These are phyloP conservation scores for Patella ulyssiponensis DNA, from an alignment of 2,888 invertebrate species.

Conservation along the genomic window DNA sequence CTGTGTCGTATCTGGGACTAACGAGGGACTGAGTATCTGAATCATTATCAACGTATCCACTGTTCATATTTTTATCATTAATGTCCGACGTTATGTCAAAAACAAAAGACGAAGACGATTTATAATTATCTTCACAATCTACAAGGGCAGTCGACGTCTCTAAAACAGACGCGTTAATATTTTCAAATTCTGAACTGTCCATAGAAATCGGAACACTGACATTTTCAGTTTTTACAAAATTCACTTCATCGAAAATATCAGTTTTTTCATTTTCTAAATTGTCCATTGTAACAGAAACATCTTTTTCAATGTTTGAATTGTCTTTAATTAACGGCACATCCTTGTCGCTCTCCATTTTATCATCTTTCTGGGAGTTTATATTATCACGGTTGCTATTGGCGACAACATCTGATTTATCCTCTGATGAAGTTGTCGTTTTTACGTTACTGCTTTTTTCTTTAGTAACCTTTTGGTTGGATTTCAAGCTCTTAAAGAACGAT, in stretches of 20 bases:
- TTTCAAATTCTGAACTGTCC: too few species aligned
- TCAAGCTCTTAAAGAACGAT: not conserved
- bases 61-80: not conserved
- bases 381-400: not conserved
- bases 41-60: not conserved
- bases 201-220: not conserved
- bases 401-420: not conserved
- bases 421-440: not conserved
- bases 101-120: not conserved
- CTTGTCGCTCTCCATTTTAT: too few species aligned
- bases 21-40: not conserved
- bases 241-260: not conserved
- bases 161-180: too few species aligned
- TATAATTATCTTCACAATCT: not conserved
- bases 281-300: not conserved
- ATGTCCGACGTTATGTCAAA: not conserved
- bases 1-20: not conserved
- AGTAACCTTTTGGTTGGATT: not conserved
- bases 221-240: not conserved
- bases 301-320: not conserved
- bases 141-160: too few species aligned
- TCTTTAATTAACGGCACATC: too few species aligned
- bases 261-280: not conserved
- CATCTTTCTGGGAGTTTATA: not conserved
- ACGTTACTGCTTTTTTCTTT: not conserved